Evolutionary conservation across 2,113 vertebrate genomes (phyloP), one percentile per base, ranked within the genome.

Genomic region (Dunckerocampus dactyliophorus): DNA sequence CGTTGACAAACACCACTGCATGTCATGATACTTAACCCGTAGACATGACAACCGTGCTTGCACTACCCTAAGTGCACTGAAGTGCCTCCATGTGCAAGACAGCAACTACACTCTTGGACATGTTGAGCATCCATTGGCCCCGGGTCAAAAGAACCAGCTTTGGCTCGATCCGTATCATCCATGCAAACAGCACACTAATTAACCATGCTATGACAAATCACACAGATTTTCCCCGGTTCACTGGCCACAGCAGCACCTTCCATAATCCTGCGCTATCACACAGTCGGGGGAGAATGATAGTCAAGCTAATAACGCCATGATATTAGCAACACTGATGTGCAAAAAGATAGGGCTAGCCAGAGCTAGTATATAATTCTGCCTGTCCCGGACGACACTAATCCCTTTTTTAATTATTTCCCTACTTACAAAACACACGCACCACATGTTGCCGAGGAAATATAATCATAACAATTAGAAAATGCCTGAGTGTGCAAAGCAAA

Each of bases 391-490:
- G 67, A 62, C 56, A 72, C 75, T 88, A 88, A 88, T 89, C 86
- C 75, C 50, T 62, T 59, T 71, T 87, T 83, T 74, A 83, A 82
- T 86, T 80, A 70, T 72, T 76, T 82, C 73, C 59, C 63, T 65
- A 68, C 46, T 63, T 69, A 8, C 12, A 58, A 19, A 31, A 28
- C 17, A 21, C 20, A 5, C 34, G 58, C 20, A 8, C 58, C 46
- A 28, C 22, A 21, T 59, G 19, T 61, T 48, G 53, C 74, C 77
- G 71, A 59, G 69, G 63, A 67, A 82, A 57, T 72, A 69, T 79
- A 77, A 86, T 85, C 79, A 74, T 47, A 60, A 13, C 53, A 83
- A 87, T 88, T 83, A 82, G 81, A 87, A 81, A 69, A 61, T n/a
- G 77, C 31, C 16, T 34, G 60, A 67, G 17, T 47, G n/a, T 31